Percentiles rank a stretch among this genome's conserved stretches.
These are phyloP conservation scores for Leucoraja erinaceus DNA, from an alignment of 2,113 vertebrate species.

Conservation along the genomic window DNA sequence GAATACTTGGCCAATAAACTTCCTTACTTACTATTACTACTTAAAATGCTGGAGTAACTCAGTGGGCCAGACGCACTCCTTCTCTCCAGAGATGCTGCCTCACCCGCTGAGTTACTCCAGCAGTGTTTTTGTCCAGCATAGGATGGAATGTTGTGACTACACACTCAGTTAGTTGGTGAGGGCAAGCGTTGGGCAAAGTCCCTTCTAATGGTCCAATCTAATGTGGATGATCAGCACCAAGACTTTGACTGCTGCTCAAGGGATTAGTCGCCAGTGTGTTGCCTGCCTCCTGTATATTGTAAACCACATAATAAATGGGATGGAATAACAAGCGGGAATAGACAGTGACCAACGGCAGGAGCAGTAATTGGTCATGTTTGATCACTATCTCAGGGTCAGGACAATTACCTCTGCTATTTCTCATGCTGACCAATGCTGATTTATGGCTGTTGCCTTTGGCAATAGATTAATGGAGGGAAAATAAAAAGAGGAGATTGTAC, in stretches of 20 bases:
- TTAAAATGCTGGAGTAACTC: too few relatives aligned
- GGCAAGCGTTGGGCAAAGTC: not conserved
- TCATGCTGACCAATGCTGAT: not conserved
- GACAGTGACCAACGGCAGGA: not conserved
- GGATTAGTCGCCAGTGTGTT: not conserved
- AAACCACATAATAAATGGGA: not conserved
- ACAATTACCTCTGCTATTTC: not conserved
- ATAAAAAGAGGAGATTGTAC: not conserved
- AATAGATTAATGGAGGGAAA: not conserved
- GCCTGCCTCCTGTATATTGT: not conserved
- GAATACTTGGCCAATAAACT: too few relatives aligned
- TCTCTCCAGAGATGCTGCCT: too few relatives aligned
- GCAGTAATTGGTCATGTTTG: not conserved
- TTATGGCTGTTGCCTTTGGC: not conserved
- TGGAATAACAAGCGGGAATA: not conserved
- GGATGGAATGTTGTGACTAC: too few relatives aligned
- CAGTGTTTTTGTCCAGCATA: too few relatives aligned
- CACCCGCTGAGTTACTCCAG: too few relatives aligned
- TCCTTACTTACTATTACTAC: too few relatives aligned
- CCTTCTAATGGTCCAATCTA: not conserved
- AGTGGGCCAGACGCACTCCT: too few relatives aligned
- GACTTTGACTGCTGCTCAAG: not conserved
- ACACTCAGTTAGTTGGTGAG: too few relatives aligned
- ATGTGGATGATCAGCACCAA: not conserved
- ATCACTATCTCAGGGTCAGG: not conserved